phyloP scores from a whole-genome alignment of 2,888 invertebrate genomes.

The Petrolisthes cinctipes region DNA sequence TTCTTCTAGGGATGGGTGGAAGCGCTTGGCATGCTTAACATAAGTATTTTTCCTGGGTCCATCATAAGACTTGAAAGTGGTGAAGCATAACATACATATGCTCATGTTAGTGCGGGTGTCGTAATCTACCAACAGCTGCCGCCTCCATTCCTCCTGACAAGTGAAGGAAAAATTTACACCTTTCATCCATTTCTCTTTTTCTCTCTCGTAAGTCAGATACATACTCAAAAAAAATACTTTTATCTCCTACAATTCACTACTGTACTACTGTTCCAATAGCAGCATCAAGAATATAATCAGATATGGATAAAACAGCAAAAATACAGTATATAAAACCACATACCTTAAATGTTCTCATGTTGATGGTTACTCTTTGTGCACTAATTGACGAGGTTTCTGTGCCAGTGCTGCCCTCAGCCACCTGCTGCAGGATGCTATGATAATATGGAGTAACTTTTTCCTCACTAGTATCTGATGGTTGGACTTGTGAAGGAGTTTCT shows the following conservation, averaged over 20 bases:
- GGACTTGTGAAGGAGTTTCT: conserved; percentile 23
- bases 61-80: conserved; percentile 65
- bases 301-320: not conserved
- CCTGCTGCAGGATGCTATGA: conserved; percentile 50
- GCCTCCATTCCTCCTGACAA: conserved; percentile 63
- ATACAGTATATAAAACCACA: not conserved
- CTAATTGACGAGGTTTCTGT: conserved; percentile 40
- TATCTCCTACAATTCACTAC: not conserved
- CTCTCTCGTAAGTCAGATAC: not conserved
- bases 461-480: conserved; percentile 39
- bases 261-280: too few species aligned
- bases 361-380: conserved; percentile 64
- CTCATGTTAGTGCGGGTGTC: conserved; percentile 65
- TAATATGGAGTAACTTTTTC: conserved; percentile 58
- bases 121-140: conserved; percentile 64
- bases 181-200: not conserved
- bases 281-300: too few species aligned
- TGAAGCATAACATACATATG: conserved; percentile 66
- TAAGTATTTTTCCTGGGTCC: conserved; percentile 65
- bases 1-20: conserved; percentile 64
- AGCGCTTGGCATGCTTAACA: conserved; percentile 65
- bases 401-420: conserved; percentile 42
- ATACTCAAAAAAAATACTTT: not conserved
- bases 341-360: conserved; percentile 65
- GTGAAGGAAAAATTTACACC: not conserved